These are phyloP conservation scores for Drosophila neotestacea DNA, from an alignment of 2,888 invertebrate species.

Conservation along the genomic window DNA sequence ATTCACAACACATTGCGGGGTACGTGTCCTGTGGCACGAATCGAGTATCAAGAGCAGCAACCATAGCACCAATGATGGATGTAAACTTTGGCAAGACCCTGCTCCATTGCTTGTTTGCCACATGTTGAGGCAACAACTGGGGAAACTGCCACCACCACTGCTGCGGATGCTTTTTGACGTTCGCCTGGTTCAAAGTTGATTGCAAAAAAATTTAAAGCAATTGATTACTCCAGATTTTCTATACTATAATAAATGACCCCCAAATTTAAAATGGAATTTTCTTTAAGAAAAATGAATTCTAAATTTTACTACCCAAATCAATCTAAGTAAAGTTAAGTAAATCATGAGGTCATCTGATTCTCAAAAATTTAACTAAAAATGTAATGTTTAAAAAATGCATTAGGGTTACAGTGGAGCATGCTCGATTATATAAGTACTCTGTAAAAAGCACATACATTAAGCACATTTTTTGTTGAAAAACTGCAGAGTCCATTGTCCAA, in stretches of 20 bases:
- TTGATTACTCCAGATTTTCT: conserved; percentile 12
- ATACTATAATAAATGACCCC: neutral
- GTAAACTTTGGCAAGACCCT: conserved; percentile 27
- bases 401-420: no score
- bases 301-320: neutral
- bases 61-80: conserved; percentile 42
- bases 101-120: conserved; percentile 36
- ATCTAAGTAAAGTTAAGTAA: neutral
- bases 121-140: conserved; percentile 45
- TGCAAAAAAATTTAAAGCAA: conserved; percentile 13
- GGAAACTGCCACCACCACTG: conserved; percentile 15
- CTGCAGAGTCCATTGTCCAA: no score
- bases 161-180: conserved; percentile 7
- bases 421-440: no score
- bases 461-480: no score
- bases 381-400: no score
- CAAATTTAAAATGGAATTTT: neutral
- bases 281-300: neutral
- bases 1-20: conserved; percentile 10
- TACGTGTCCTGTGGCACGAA: conserved; percentile 31
- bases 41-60: conserved; percentile 27
- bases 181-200: conserved; percentile 11
- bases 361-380: no score
- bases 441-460: no score
- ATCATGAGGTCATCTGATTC: no score